A percentile compares a stretch with the other conserved stretches of the same genome.
Evolutionary conservation across 2,113 vertebrate species (phyloP).

Genomic region (Callithrix jacchus): DNA sequence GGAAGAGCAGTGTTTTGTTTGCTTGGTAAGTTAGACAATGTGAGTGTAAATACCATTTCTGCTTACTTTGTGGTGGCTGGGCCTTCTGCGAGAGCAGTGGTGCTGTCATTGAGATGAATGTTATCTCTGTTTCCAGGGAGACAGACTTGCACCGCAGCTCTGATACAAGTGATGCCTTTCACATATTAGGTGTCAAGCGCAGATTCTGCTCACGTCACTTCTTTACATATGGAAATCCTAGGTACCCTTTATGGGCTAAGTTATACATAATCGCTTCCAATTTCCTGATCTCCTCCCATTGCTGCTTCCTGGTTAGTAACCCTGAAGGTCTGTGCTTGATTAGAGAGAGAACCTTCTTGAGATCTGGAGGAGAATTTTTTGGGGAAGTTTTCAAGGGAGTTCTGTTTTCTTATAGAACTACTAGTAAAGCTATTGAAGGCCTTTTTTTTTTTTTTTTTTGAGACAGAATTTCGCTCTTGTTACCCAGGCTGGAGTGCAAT

Average conservation of each 20-base stretch:
- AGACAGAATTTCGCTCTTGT: too few species aligned
- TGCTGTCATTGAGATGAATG: neutral
- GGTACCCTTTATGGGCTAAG: neutral
- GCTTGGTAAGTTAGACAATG: neutral
- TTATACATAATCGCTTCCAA: neutral
- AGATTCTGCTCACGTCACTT: neutral
- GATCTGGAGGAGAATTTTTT: neutral
- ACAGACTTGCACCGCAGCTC: neutral
- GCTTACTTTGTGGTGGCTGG: neutral
- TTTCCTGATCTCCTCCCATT: constrained; percentile 13
- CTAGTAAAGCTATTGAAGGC: neutral
- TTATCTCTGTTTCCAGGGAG: neutral
- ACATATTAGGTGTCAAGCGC: neutral
- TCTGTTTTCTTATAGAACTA: neutral
- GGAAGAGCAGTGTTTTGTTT: neutral
- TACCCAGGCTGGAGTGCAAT: too few species aligned
- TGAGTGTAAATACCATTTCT: neutral
- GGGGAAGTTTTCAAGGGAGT: neutral
- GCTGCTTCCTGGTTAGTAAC: neutral
- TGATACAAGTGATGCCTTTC: neutral
- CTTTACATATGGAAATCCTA: neutral
- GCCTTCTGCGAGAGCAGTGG: neutral
- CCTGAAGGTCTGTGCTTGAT: neutral
- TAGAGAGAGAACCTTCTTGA: neutral
- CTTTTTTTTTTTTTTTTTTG: too few species aligned